Base-by-base conservation (phyloP, 1,140 invertebrate genomes). In the Drosophila carrolli region DNA sequence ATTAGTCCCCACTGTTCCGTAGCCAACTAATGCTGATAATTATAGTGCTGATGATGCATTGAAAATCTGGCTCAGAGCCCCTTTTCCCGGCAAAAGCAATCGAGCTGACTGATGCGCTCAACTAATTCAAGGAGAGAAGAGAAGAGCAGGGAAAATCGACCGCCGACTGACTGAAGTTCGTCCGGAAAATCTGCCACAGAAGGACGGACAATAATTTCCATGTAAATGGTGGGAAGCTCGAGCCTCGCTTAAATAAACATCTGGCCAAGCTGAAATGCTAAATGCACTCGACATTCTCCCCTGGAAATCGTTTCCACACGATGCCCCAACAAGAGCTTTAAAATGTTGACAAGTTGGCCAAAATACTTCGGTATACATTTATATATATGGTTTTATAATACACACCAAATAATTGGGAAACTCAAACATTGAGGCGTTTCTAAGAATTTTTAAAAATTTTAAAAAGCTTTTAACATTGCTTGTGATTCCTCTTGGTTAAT, bases 81-180 rank as follows among this genome's bases (percentile, higher is more conserved):
- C 47, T 57, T 50, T 50, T 56, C 61, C 48, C 3, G 14, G 41
- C 75, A 55, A 35, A 50, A 59, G 59, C 65, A 81, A 76, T 81
- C 54, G 72, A 65, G 51, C 78, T 66, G 57, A 81, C 78, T 81
- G 78, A 81, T 66, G 35, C 53, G 67, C 41, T 59, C 61, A 82
- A 68, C 60, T 41, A 62, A 60, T 54, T 51, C 43, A 16, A 14
- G 48, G 38, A n/a, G 27, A 19, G 11, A 23, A 14, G 38, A 23
- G 23, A 23, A 23, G 23, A 23, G 23, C 23, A 23, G 11, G 14
- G 50, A n/a, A 4, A 10, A 11, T 11, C 48, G 23, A 48, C 62
- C 51, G 40, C 68, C 43, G 13, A 16, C 43, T 57, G 65, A 70
- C 43, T 70, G 50, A 71, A 44, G 37, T 70, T 27, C 35, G 29